phyloP scores from a whole-genome alignment of 2,888 invertebrate genomes.

The Thalpophila matura region DNA sequence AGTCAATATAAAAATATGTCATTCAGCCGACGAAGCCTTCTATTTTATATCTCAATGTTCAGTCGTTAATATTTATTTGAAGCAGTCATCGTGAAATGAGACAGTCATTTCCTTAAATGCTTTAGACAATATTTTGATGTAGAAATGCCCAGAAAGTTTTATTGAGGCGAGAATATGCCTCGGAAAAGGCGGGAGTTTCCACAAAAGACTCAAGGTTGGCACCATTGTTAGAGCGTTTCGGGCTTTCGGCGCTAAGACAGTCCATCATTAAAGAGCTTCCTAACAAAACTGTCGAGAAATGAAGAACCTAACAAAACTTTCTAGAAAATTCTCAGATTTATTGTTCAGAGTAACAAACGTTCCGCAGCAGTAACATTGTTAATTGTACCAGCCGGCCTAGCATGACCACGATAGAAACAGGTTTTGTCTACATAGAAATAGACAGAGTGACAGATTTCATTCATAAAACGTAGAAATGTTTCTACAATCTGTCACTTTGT shows the following conservation, averaged over 20 bases:
- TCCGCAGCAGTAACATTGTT: constrained; percentile 42
- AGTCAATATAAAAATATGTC: constrained; percentile 54
- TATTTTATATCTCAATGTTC: constrained; percentile 58
- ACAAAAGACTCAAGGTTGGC: constrained; percentile 67
- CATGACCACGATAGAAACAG: too few species aligned
- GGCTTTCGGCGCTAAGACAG: constrained; percentile 53
- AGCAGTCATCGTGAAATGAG: constrained; percentile 58
- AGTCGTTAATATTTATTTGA: constrained; percentile 65
- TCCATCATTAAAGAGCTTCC: constrained; percentile 59
- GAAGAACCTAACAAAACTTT: constrained; percentile 35
- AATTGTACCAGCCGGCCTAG: too few species aligned
- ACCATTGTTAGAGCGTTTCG: constrained; percentile 61
- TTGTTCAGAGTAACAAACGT: constrained; percentile 4
- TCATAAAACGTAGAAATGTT: too few species aligned
- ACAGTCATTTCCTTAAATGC: constrained; percentile 56
- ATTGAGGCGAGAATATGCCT: constrained; percentile 63
- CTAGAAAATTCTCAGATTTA: constrained; percentile 23
- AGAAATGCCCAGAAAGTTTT: constrained; percentile 64
- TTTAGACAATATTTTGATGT: constrained; percentile 61
- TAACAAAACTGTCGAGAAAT: constrained; percentile 49
- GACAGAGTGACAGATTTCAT: too few species aligned
- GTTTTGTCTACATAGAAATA: too few species aligned
- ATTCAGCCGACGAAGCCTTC: constrained; percentile 45
- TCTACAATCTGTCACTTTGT: too few species aligned
- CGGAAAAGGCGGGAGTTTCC: constrained; percentile 64